Conservation (phyloP, 1,140 invertebrate genomes). For the Hesperophylax magnus region DNA sequence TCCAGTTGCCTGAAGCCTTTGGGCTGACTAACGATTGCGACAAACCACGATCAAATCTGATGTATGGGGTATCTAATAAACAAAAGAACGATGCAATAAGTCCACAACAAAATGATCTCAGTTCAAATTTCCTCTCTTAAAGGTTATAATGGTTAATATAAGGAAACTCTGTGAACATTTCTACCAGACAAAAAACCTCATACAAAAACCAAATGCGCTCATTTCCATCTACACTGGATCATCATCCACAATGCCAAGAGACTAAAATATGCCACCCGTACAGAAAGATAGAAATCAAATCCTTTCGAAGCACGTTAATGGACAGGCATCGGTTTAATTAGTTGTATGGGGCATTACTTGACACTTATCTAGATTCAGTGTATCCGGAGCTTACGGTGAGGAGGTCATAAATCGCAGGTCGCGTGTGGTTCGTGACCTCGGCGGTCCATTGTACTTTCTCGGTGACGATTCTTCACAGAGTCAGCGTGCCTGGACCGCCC, state of each 20-base stretch:
- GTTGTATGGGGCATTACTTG: neutral
- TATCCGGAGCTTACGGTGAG: slow-evolving; percentile 14
- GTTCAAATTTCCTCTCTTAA: no score
- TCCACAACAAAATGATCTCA: neutral
- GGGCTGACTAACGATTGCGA: slow-evolving; percentile 25
- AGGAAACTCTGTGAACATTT: no score
- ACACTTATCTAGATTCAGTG: neutral
- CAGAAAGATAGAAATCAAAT: no score
- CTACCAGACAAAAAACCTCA: no score
- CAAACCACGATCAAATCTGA: slow-evolving; percentile 33
- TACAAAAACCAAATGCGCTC: no score
- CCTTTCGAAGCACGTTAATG: no score
- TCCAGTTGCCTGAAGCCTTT: slow-evolving; percentile 14
- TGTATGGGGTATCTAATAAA: slow-evolving; percentile 7
- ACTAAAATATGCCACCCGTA: no score
- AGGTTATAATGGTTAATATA: no score
- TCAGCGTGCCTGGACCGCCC: neutral
- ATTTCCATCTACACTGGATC: no score
- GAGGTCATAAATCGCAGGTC: slow-evolving; percentile 37
- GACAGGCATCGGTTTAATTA: slow-evolving; percentile 8
- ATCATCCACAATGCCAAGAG: no score
- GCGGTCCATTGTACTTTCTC: slow-evolving; percentile 28
- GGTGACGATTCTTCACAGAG: slow-evolving; percentile 27
- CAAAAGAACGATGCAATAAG: neutral
- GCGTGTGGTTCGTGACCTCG: slow-evolving; percentile 35